Evolutionary conservation across 2,113 vertebrate genomes (phyloP).

Genomic region (Catharus minimus): DNA sequence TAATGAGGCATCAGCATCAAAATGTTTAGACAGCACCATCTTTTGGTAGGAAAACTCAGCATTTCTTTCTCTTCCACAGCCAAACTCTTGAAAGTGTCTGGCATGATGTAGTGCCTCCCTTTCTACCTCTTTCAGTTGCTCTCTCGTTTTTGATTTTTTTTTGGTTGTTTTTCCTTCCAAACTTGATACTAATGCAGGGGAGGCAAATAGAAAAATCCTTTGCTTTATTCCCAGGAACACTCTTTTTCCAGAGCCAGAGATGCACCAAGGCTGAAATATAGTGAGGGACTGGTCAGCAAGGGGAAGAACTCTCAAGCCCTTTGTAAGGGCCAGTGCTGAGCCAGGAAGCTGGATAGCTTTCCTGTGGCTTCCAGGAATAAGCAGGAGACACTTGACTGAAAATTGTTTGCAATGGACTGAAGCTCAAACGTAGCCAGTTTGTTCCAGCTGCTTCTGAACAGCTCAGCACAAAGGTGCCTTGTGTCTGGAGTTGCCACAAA

Average conservation of each 20-base stretch:
- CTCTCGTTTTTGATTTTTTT: too few relatives aligned
- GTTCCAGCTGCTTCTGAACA: neutral
- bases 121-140: neutral
- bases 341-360: neutral
- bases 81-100: neutral
- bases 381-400: neutral
- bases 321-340: neutral
- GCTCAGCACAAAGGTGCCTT: neutral
- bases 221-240: neutral
- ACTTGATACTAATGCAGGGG: neutral
- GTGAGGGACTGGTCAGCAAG: neutral
- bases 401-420: neutral
- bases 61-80: neutral
- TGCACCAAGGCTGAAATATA: neutral
- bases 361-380: accelerated
- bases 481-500: neutral
- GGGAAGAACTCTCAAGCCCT: neutral
- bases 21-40: slow-evolving; percentile 13
- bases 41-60: neutral
- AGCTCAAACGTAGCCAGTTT: neutral
- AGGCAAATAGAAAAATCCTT: neutral
- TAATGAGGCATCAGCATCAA: slow-evolving; percentile 40
- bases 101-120: neutral
- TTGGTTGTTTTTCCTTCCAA: neutral
- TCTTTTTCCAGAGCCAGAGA: neutral